Base-by-base conservation (phyloP, 2,113 vertebrate genomes). In the Mustelus asterias region DNA sequence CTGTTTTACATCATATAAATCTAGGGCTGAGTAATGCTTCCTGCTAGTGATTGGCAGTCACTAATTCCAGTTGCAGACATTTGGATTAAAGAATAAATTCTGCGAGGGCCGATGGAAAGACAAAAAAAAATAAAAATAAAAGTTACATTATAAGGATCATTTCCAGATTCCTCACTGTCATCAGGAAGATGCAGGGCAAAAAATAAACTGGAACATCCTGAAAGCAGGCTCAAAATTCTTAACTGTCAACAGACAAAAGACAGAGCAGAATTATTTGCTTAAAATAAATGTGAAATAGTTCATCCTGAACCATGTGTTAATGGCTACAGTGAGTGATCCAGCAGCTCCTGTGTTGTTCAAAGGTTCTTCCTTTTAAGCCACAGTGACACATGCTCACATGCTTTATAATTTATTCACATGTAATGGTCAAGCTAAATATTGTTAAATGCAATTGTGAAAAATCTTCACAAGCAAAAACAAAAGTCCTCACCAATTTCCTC, bases 181-280 rank as follows among this genome's bases (percentile, higher is more conserved):
- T 63, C 89, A 22, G 29, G 60, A 93, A 93, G 63, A 22, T 20
- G 63, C 89, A 93, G 89, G 60, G 89, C 33, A 93, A 37, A 58
- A 54, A 85, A 54, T 22, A 63, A 92, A n/a, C 11, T 65, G n/a
- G 29, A 65, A 92, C 63, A 11, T 93, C n/a, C 60, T 93, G 89
- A 93, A 65, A 10, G 89, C 89, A 65, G 2, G n/a, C n/a, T 37
- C 33, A 41, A 41, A 60, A 67, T 37, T 93, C 60, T 67, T 65
- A 93, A 93, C 89, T 93, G 60, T 93, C 89, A 93, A 93, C 33
- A 93, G 89, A 93, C 89, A 65, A 93, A 93, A 93, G 60, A 11
- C 89, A 93, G 60, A 65, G 60, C 89, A 93, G 18, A 93, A 93
- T 22, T 93, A 93, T 67, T 93, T 67, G 65, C 16, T 7, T n/a